These are phyloP conservation scores for Dipodomys spectabilis DNA, from an alignment of 2,113 vertebrate species.

Conservation along the genomic window DNA sequence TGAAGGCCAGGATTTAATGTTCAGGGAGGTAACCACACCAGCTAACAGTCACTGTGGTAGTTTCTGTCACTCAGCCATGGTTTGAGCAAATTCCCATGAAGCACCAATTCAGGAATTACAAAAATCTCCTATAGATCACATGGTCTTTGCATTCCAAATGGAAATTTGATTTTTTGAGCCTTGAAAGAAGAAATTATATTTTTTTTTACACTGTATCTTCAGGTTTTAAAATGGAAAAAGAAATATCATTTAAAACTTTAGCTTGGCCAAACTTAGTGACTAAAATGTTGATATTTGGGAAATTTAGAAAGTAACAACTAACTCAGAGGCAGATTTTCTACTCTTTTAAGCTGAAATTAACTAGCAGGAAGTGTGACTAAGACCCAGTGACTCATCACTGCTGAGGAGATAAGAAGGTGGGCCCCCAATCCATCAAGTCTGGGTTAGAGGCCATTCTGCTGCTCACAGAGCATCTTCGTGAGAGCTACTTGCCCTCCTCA, in stretches of 20 bases:
- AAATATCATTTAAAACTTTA: conserved; percentile 37
- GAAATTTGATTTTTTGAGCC: conserved; percentile 9
- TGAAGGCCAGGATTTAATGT: background rate
- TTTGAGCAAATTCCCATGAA: background rate
- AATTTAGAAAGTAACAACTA: conserved; percentile 36
- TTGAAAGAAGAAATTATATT: background rate
- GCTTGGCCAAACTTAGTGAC: conserved; percentile 13
- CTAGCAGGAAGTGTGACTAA: conserved; percentile 20
- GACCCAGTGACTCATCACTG: conserved; percentile 13
- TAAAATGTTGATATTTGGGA: conserved; percentile 48
- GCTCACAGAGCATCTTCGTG: background rate
- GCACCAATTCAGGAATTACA: background rate
- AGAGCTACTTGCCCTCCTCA: background rate
- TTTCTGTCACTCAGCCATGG: background rate
- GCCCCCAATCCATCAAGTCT: background rate
- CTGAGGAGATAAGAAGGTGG: background rate
- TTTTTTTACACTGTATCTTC: background rate
- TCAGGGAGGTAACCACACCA: background rate
- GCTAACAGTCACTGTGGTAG: background rate
- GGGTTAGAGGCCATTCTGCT: background rate
- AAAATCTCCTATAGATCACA: background rate
- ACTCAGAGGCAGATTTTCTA: background rate
- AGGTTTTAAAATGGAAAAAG: conserved; percentile 30
- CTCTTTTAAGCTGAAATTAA: conserved; percentile 31
- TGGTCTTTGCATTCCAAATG: background rate